Percentiles rank a stretch among this genome's conserved stretches.
phyloP scores from a whole-genome alignment of 2,797 vertebrate genomes.

The Syngnathus acus region DNA sequence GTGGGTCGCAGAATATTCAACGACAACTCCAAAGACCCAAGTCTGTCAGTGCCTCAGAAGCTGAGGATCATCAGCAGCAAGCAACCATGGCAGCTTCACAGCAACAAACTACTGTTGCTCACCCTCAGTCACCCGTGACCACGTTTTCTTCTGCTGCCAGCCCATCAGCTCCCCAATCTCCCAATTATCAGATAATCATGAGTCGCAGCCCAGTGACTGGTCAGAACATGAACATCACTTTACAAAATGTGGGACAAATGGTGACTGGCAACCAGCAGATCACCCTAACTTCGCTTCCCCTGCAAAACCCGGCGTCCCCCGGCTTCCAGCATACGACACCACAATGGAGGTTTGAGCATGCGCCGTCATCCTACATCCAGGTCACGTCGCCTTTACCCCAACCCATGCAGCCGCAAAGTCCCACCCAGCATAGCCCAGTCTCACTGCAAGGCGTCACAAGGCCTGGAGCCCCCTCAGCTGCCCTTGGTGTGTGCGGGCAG shows the following conservation, averaged over 20 bases:
- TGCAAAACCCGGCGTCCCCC: conserved; percentile 86
- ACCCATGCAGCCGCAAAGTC: conserved; percentile 89
- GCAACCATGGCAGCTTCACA: conserved; percentile 60
- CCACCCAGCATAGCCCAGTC: conserved; percentile 86
- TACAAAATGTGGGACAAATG: conserved; percentile 88
- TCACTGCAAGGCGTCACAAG: conserved; percentile 78
- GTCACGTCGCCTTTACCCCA: conserved; percentile 89
- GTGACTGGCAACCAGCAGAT: conserved; percentile 89
- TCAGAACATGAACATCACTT: conserved; percentile 91
- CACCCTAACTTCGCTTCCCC: conserved; percentile 82
- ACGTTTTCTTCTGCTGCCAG: conserved; percentile 87
- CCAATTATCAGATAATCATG: conserved; percentile 93
- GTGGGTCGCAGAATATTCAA: conserved; percentile 87
- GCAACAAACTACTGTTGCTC: conserved; percentile 70
- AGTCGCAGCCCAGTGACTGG: conserved; percentile 84
- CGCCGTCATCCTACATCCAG: conserved; percentile 87
- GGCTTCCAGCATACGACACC: conserved; percentile 87
- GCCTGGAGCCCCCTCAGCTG: conserved; percentile 71
- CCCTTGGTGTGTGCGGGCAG: conserved; percentile 84
- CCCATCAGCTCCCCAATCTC: conserved; percentile 92
- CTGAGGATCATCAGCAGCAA: conserved; percentile 76
- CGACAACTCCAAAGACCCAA: conserved; percentile 90
- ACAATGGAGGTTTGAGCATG: conserved; percentile 88
- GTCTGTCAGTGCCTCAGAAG: conserved; percentile 80
- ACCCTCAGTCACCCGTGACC: conserved; percentile 85